Conservation (phyloP, 2,797 vertebrate species). For the Peromyscus eremicus region DNA sequence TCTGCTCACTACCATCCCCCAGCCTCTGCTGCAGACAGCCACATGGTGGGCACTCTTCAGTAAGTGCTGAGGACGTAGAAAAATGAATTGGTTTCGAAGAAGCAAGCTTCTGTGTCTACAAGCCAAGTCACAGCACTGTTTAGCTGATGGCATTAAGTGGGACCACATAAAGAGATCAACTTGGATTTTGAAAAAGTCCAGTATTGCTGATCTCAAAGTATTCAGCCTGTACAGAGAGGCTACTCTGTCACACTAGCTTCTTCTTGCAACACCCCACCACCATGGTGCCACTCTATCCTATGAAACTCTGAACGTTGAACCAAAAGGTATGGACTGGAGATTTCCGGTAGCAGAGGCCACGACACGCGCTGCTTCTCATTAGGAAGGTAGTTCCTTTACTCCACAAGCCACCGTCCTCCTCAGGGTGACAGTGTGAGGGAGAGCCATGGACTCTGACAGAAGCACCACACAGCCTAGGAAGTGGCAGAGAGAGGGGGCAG, state of each 20-base stretch:
- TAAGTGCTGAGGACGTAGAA: not conserved
- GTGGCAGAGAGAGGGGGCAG: not conserved
- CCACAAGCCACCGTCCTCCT: not conserved
- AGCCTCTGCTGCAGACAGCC: not conserved
- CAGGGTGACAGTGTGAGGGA: rapidly evolving
- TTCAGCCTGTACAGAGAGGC: not conserved
- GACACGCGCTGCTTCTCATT: not conserved
- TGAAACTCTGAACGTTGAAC: not conserved
- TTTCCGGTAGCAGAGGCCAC: not conserved
- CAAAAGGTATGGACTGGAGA: not conserved
- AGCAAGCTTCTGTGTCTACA: not conserved
- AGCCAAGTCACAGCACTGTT: rapidly evolving
- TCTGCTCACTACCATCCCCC: not conserved
- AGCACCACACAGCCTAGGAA: not conserved
- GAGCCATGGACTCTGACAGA: not conserved
- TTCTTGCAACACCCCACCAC: not conserved
- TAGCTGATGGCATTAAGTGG: not conserved
- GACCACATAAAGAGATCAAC: not conserved
- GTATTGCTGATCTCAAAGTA: not conserved
- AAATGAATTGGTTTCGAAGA: not conserved
- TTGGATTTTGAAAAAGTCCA: not conserved
- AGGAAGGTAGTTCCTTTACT: not conserved
- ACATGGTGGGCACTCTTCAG: not conserved
- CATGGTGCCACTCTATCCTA: not conserved
- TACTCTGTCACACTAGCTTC: not conserved